phyloP scores from a whole-genome alignment of 2,888 invertebrate genomes.

The Leptinotarsa juncta region DNA sequence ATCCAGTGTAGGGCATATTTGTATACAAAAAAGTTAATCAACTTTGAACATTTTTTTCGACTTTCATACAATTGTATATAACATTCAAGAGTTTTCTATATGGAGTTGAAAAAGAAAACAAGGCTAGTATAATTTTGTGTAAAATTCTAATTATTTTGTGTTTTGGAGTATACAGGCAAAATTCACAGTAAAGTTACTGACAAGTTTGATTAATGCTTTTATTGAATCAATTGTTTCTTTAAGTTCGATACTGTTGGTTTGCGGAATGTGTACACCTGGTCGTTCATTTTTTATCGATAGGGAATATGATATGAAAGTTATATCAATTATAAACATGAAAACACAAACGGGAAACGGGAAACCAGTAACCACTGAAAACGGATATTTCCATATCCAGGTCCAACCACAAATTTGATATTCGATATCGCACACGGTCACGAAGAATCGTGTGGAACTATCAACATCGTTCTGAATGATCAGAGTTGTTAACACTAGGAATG shows the following conservation, averaged over 20 bases:
- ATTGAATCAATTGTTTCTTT: background rate
- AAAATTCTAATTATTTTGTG: too few relatives aligned
- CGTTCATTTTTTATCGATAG: conserved; percentile 17
- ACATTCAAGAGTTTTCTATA: too few relatives aligned
- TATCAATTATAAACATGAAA: conserved; percentile 54
- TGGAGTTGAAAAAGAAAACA: too few relatives aligned
- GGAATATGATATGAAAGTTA: conserved; percentile 47
- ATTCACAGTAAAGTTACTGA: too few relatives aligned
- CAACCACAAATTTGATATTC: conserved; percentile 37
- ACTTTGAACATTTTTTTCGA: too few relatives aligned
- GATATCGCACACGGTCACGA: conserved; percentile 28
- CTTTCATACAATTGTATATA: too few relatives aligned
- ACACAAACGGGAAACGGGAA: conserved; percentile 59
- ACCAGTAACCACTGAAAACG: conserved; percentile 61
- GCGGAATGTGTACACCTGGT: conserved; percentile 25
- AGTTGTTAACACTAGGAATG: background rate
- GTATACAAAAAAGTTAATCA: too few relatives aligned
- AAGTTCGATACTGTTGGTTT: background rate
- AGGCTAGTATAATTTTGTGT: too few relatives aligned
- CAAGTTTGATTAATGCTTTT: too few relatives aligned
- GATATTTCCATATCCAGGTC: conserved; percentile 43
- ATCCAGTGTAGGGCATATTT: too few relatives aligned
- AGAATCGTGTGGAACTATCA: conserved; percentile 7
- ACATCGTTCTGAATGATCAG: background rate
- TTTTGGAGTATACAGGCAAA: too few relatives aligned